Base-by-base conservation (phyloP, 1,140 invertebrate genomes). In the Cydia pomonella region DNA sequence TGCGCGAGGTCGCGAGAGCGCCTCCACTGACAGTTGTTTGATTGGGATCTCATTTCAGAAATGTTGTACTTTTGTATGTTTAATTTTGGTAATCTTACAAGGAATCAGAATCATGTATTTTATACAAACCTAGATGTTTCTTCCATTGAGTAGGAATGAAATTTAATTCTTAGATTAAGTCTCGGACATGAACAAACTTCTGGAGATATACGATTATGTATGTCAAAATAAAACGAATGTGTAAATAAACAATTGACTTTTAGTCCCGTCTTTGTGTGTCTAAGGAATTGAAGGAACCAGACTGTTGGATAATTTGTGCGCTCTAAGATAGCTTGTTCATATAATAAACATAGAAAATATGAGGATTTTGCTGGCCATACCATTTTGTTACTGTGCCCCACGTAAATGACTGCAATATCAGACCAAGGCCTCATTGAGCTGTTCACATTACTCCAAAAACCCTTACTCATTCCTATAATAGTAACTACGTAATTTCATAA, bases 31-130 rank as follows among this genome's bases (percentile, higher is more conserved):
- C 76, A 75, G 77, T 81, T 73, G 23, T 47, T 81, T 85, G 84
- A 87, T 87, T 84, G 87, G 88, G 91, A 92, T 91, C 91, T 92
- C 91, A 89, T 85, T 81, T 79, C 85, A 86, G 83, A 85, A 83
- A 84, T 87, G 88, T 88, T 88, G 85, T 91, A 88, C 86, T 88
- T 90, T 88, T 89, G 80, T 89, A 89, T 84, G 84, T 73, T 86
- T 84, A 76, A 86, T 85, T 73, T 89, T 88, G 86, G 82, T 87
- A 85, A 90, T 84, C 77, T 78, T 85, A 83, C 83, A 84, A 86
- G 81, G 79, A 86, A 90, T 89, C 86, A 84, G 82, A 92, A 92
- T 91, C 90, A 90, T 91, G 91, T 91, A 90, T 91, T 92, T 92
- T 92, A 82, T 91, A 91, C 84, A 82, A 85, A 87, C 75, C 85